Base-by-base conservation (phyloP, 1,140 invertebrate genomes). In the Brachionus rubens region DNA sequence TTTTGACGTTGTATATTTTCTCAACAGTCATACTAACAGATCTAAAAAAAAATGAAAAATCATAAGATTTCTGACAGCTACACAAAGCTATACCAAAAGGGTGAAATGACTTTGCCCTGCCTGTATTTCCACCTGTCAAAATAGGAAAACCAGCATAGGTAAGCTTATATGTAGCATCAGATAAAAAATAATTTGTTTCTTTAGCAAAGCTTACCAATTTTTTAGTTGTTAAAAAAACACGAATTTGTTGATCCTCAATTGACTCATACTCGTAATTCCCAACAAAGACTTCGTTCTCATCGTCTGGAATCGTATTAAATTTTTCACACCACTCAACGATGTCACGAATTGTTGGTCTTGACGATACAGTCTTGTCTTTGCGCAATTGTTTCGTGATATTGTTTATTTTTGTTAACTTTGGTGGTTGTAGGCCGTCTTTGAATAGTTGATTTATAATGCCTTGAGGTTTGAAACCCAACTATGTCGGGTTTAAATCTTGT, bases 71-170 rank as follows among this genome's bases (percentile, higher is more conserved):
- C 28, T 56, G 26, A 56, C 28, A 16, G 24, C 26, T 30, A 30
- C 52, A 56, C 14, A 56, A 56, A 56, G 52, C 52, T 56, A 56
- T 56, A 30, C 26, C 52, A 33, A 56, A 56, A 16, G 52, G 52
- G n/a, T 56, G 52, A 56, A 56, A 56, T 3, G 52, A 30, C 14
- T 56, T 56, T 12, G 24, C 28, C 14, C 30, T 10, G n/a, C 30
- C 52, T 5, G 52, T 56, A 3, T 10, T 56, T 14, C 52, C 52
- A 10, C 24, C 52, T 14, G 28, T 56, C 14, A 56, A 56, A n/a
- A 33, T 26, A 30, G 52, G 52, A 56, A 30, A 56, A 33, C 52
- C 52, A 4, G 24, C 26, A 10, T 2, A 33, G 5, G 28, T 30
- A 2, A 56, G 14, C 28, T 50, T 50, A n/a, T 56, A 56, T 30